Conservation (phyloP, 2,888 invertebrate genomes). For the Iselma pallidipennis region DNA sequence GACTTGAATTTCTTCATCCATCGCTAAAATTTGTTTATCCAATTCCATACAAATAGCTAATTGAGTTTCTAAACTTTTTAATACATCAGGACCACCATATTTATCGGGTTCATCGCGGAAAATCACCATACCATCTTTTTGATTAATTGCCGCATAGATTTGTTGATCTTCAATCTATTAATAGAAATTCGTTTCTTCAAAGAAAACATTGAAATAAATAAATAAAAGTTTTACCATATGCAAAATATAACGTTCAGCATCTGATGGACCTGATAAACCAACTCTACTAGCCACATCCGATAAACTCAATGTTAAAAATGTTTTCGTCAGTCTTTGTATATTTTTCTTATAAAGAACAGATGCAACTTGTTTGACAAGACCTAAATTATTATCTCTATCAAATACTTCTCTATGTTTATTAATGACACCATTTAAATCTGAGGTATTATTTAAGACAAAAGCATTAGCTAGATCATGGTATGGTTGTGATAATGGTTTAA, state of each 20-base stretch:
- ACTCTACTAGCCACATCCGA: conserved; percentile 90
- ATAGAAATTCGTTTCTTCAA: background rate
- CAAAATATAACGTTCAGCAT: conserved; percentile 92
- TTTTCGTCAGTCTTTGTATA: conserved; percentile 94
- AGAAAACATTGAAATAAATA: background rate
- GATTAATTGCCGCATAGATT: conserved; percentile 96
- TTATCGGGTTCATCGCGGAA: conserved; percentile 96
- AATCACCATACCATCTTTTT: conserved; percentile 97
- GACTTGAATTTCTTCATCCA: conserved; percentile 94
- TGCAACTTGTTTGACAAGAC: conserved; percentile 81
- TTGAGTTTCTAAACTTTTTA: conserved; percentile 84
- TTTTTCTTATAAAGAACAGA: conserved; percentile 93
- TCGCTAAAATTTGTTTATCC: conserved; percentile 84
- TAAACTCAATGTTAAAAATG: conserved; percentile 87
- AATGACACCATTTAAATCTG: conserved; percentile 69
- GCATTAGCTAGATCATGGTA: conserved; percentile 87
- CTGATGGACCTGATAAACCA: conserved; percentile 78
- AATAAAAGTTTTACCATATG: conserved; percentile 77
- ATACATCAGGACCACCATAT: conserved; percentile 87
- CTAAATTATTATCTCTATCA: conserved; percentile 74
- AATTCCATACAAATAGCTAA: conserved; percentile 85
- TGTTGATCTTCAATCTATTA: conserved; percentile 92
- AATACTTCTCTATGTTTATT: conserved; percentile 75
- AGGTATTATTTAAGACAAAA: conserved; percentile 75
- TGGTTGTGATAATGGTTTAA: conserved; percentile 81